These are phyloP conservation scores for Vulpes vulpes DNA, from an alignment of 2,113 vertebrate genomes.

Conservation along the genomic window DNA sequence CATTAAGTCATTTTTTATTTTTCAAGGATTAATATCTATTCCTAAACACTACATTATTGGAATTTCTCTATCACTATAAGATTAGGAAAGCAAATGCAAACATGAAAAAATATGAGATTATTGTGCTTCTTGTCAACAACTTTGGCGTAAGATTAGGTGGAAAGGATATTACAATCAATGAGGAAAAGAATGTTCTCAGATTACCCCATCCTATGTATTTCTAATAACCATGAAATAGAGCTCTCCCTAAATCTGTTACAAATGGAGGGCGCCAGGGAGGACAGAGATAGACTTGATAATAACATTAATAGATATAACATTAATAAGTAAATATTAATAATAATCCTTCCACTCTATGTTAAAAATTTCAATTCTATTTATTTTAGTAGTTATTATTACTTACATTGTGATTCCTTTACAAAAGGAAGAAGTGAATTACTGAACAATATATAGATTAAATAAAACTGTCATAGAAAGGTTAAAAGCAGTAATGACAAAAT, in stretches of 20 bases:
- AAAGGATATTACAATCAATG: not conserved
- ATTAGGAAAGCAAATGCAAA: conserved; percentile 24
- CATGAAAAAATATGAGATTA: conserved; percentile 46
- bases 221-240: not conserved
- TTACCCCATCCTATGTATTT: not conserved
- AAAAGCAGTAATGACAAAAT: conserved; percentile 30
- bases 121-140: conserved; percentile 39
- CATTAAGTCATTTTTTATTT: conserved; percentile 46
- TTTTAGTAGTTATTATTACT: not conserved
- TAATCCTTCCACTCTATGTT: not conserved
- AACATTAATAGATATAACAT: not conserved
- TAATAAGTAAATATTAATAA: conserved; percentile 4
- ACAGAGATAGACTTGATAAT: not conserved
- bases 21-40: conserved; percentile 46
- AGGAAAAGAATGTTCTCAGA: conserved; percentile 33
- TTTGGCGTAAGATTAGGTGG: not conserved
- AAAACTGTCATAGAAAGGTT: not conserved
- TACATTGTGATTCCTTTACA: conserved; percentile 35
- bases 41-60: not conserved
- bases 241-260: not conserved
- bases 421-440: not conserved
- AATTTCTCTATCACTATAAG: conserved; percentile 19
- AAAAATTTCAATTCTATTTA: conserved; percentile 47
- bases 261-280: not conserved
- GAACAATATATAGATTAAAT: not conserved